Evolutionary conservation across 2,888 invertebrate species (phyloP).

Genomic region (Proisotoma minuta): DNA sequence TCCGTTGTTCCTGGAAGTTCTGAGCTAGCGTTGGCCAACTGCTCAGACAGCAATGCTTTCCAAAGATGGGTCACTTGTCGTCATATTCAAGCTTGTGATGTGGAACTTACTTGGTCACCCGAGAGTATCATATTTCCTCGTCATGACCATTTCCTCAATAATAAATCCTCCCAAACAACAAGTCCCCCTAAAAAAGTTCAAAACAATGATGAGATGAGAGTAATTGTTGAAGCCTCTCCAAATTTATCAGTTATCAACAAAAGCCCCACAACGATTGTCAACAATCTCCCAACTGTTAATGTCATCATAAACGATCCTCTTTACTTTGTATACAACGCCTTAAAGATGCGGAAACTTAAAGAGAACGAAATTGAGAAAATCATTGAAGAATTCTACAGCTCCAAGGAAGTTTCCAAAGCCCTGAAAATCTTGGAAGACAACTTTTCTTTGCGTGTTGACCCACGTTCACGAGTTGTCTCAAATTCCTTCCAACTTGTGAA

Average conservation of each 20-base stretch:
- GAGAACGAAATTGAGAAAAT: background rate
- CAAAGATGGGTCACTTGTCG: conserved; percentile 5
- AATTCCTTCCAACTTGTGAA: background rate
- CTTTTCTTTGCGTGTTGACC: conserved; percentile 1
- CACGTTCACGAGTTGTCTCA: background rate
- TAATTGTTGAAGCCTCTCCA: too few species aligned
- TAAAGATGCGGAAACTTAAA: background rate
- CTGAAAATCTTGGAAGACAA: background rate
- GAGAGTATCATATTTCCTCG: background rate
- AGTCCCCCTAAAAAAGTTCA: too few species aligned
- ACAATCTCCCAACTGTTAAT: too few species aligned
- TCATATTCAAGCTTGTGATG: background rate
- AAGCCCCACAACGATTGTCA: too few species aligned
- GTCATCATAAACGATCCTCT: conserved; percentile 1
- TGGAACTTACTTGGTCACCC: conserved; percentile 4
- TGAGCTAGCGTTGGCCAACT: background rate
- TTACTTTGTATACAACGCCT: background rate
- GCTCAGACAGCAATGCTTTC: background rate
- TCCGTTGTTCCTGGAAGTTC: background rate
- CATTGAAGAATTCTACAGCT: background rate
- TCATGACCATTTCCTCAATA: too few species aligned
- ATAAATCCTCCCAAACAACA: too few species aligned
- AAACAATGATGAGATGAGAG: too few species aligned
- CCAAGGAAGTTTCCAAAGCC: background rate
- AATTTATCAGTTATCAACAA: too few species aligned